Conservation (phyloP, 2,113 vertebrate genomes). For the Hippolais icterina region DNA sequence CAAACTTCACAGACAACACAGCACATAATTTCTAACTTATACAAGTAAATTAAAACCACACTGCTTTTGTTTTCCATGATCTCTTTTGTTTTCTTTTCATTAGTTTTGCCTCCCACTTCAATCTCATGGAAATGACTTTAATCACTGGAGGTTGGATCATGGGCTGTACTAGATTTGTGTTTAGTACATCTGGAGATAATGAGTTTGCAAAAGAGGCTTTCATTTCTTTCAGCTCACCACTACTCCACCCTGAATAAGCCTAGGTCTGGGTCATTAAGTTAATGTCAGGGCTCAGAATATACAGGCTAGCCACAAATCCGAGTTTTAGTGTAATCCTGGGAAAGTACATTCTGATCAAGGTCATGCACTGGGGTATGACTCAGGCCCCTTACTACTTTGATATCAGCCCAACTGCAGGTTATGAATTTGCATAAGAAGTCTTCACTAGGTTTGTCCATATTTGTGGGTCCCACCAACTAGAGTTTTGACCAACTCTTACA, state of each 20-base stretch:
- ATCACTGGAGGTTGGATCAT: neutral
- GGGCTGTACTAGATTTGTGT: neutral
- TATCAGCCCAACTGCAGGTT: neutral
- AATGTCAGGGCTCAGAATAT: neutral
- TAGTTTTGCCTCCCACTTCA: slow-evolving; percentile 1
- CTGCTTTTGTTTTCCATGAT: neutral
- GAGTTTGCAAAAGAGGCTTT: neutral
- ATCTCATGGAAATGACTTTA: neutral
- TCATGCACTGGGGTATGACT: fast-evolving
- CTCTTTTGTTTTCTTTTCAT: slow-evolving; percentile 21
- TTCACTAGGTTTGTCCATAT: neutral
- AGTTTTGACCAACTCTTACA: neutral
- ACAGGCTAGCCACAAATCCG: neutral
- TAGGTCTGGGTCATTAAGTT: neutral
- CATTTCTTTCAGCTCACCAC: neutral
- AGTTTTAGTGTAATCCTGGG: neutral
- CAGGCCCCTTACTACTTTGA: neutral
- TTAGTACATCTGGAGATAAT: neutral
- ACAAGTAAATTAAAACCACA: slow-evolving; percentile 30
- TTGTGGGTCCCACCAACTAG: neutral
- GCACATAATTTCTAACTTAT: neutral
- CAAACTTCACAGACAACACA: neutral
- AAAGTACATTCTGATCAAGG: neutral
- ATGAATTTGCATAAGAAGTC: neutral
- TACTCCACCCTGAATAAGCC: neutral